Evolutionary conservation across 2,113 vertebrate genomes (phyloP).

Genomic region (Corynorhinus townsendii): DNA sequence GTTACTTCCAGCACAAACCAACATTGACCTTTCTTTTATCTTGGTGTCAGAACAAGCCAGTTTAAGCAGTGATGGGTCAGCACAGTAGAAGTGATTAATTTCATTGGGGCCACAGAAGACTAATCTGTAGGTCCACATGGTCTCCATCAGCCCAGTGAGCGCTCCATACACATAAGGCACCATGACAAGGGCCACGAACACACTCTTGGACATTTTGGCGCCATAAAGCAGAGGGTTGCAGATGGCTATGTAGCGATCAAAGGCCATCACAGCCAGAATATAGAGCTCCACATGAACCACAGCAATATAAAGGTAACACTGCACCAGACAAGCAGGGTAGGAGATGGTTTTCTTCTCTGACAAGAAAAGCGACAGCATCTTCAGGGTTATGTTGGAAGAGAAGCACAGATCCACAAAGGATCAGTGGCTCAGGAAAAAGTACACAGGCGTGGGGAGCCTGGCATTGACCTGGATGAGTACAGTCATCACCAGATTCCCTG

Average conservation of each 20-base stretch:
- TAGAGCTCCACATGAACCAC: constrained; percentile 59
- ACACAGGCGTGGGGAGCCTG: constrained; percentile 78
- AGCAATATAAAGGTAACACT: constrained; percentile 69
- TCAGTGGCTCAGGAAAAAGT: constrained; percentile 79
- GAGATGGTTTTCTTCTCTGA: constrained; percentile 70
- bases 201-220: constrained; percentile 16
- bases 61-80: constrained; percentile 34
- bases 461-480: constrained; percentile 54
- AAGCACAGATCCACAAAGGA: constrained; percentile 80
- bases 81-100: constrained; percentile 64
- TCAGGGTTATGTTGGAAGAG: constrained; percentile 78
- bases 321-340: constrained; percentile 69
- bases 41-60: constrained; percentile 58
- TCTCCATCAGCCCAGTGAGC: constrained; percentile 49
- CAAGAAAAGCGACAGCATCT: constrained; percentile 74
- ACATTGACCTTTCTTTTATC: constrained; percentile 51
- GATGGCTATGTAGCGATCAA: constrained; percentile 60
- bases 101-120: constrained; percentile 59
- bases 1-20: constrained; percentile 48
- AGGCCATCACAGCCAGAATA: constrained; percentile 63
- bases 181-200: not conserved
- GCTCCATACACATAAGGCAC: not conserved
- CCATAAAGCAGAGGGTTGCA: constrained; percentile 60
- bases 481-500: constrained; percentile 73
- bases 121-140: constrained; percentile 32